Base-by-base conservation (phyloP, 2,888 invertebrate species). In the Melinaea menophilus region DNA sequence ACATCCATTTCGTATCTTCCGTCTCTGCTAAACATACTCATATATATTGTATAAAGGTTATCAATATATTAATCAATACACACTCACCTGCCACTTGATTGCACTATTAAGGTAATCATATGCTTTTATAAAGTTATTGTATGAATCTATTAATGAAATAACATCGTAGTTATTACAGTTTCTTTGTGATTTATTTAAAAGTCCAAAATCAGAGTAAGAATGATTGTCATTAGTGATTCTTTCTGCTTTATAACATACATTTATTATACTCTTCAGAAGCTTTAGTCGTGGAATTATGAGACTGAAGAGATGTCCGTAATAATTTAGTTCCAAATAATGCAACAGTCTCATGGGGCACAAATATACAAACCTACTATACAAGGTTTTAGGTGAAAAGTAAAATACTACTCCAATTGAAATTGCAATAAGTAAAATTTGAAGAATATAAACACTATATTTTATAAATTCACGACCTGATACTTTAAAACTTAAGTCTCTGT, bases 361-460 rank as follows among this genome's bases (percentile, higher is more conserved):
- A 9, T 37, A 13, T 2, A 45, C 4, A 11, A 55, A 11, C 33
- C 3, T 2, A 13, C 5, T 34, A n/a, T 5, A 4, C 22, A 55
- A n/a, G 13, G 5, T 1, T 5, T n/a, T 11, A 41, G 34, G 7
- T 4, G n/a, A n/a, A n/a, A 58, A 41, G 35, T 34, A 58, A n/a
- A 58, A 22, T 11, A n/a, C 22, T n/a, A 51, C 11, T 31, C 31
- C 31, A 51, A 51, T 31, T 51, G 51, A 31, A 9, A 31, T 51
- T 54, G 12, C 59, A 51, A 58, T 55, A 5, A 31, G 31, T 31
- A 57, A 58, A 46, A 48, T 55, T 60, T 63, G 62, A 22, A 47
- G 64, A 66, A 73, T 73, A 86, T 59, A 83, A 62, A 56, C 77
- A 80, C 9, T 47, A 41, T 61, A 59, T 12, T 61, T 51, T n/a